Base-by-base conservation (phyloP, 1,140 invertebrate species). In the Calephelis virginiensis region DNA sequence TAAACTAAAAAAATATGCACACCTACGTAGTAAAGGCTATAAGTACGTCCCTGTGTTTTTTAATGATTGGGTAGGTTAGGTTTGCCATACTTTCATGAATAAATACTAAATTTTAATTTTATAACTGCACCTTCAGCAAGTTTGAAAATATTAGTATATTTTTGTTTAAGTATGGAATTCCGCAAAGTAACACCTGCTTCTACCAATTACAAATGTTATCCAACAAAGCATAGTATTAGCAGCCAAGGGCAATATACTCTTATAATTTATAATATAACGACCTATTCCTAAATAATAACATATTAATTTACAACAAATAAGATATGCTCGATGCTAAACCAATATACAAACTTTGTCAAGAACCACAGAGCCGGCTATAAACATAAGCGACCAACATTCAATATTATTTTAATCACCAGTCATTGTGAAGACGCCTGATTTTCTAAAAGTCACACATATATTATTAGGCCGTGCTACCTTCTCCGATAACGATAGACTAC, bases 381-480 rank as follows among this genome's bases (percentile, higher is more conserved):
- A 53, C 49, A 53, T 53, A 53, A 53, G 49, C 49, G 49, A 53
- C 49, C 49, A 14, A 53, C 49, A 53, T 53, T 53, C 49, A 53
- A 53, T 53, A 17, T 70, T 66, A 61, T 72, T 75, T 73, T 71
- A 74, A 71, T 61, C 61, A 71, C 71, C 74, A 76, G 74, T 77
- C 74, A 74, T 65, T 74, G 72, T 69, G 49, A 66, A 69, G 76
- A 80, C 74, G 77, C 73, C 69, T 14, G 46, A 71, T 68, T 71
- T 67, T 66, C 67, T 53, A 63, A 68, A 63, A 72, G 72, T 73
- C 68, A 71, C 74, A 76, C 74, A 79, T 70, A 78, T 63, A 73
- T 50, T 67, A 75, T 85, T 88, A 88, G 85, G 85, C 85, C 85
- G 81, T 78, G 78, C 79, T 76, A 62, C 64, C 76, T 76, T 77